Conservation (phyloP, 2,797 vertebrate species). For the Triplophysa yarkandensis region DNA sequence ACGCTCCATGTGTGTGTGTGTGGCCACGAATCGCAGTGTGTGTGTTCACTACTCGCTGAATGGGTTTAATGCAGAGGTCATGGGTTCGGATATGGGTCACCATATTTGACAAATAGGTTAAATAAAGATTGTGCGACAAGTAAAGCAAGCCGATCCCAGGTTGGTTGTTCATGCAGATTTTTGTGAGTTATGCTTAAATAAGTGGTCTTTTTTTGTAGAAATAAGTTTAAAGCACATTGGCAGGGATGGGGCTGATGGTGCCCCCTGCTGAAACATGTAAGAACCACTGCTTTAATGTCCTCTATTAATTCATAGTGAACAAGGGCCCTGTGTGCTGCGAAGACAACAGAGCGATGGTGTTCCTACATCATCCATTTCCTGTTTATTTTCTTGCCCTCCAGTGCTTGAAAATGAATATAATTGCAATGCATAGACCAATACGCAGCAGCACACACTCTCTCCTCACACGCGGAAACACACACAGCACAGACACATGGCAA, state of each 20-base stretch:
- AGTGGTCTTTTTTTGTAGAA: not conserved
- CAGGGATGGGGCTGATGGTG: conserved; percentile 3
- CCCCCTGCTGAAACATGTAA: not conserved
- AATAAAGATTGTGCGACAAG: too few species aligned
- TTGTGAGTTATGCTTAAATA: not conserved
- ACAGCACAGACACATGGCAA: conserved; percentile 30
- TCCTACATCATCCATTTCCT: conserved; percentile 46
- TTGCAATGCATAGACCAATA: conserved; percentile 36
- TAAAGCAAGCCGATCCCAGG: not conserved
- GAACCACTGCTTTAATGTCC: not conserved
- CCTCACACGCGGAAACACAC: not conserved
- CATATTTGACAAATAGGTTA: too few species aligned
- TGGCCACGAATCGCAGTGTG: too few species aligned
- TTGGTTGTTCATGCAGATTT: not conserved
- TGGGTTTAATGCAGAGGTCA: too few species aligned
- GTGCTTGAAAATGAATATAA: conserved; percentile 38
- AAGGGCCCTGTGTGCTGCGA: conserved; percentile 26
- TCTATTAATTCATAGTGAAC: conserved; percentile 41
- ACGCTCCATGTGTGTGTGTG: too few species aligned
- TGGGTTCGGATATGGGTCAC: too few species aligned
- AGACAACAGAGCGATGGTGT: conserved; percentile 30
- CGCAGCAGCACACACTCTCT: not conserved
- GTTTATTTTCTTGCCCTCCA: conserved; percentile 23
- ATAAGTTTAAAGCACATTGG: not conserved
- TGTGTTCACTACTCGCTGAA: too few species aligned